These are phyloP conservation scores for Callipepla squamata DNA, from an alignment of 2,113 vertebrate species.

Conservation along the genomic window DNA sequence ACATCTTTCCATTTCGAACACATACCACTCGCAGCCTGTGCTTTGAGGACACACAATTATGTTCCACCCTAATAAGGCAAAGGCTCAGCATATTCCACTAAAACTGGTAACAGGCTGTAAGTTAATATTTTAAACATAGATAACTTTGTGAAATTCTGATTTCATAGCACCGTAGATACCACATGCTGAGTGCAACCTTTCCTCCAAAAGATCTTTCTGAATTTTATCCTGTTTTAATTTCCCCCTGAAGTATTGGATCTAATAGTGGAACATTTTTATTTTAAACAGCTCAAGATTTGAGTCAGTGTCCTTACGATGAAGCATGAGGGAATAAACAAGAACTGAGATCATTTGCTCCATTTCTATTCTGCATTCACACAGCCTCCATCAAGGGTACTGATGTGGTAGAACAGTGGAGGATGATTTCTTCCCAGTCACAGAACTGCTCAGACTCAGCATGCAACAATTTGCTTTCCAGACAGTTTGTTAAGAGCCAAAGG, in stretches of 20 bases:
- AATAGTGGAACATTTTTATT: neutral
- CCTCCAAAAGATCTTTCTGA: neutral
- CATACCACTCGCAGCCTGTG: neutral
- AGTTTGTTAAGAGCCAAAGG: neutral
- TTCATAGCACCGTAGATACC: neutral
- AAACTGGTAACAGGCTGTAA: neutral
- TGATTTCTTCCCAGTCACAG: neutral
- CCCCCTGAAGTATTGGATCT: neutral
- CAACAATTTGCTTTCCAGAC: neutral
- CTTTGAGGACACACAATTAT: neutral
- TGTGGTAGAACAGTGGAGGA: neutral
- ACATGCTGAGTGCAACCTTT: neutral
- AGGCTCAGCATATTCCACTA: neutral
- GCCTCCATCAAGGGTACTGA: neutral
- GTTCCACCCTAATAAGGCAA: neutral
- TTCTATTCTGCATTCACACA: neutral
- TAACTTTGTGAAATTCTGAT: neutral
- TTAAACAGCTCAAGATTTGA: neutral
- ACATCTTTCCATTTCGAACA: conserved; percentile 23
- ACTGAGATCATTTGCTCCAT: neutral
- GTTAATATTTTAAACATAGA: neutral
- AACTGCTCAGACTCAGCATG: neutral
- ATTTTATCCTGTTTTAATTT: neutral
- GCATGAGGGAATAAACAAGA: neutral
- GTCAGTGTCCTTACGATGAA: neutral